Conservation (phyloP, 2,888 invertebrate genomes). For the Seira sanloemensis region DNA sequence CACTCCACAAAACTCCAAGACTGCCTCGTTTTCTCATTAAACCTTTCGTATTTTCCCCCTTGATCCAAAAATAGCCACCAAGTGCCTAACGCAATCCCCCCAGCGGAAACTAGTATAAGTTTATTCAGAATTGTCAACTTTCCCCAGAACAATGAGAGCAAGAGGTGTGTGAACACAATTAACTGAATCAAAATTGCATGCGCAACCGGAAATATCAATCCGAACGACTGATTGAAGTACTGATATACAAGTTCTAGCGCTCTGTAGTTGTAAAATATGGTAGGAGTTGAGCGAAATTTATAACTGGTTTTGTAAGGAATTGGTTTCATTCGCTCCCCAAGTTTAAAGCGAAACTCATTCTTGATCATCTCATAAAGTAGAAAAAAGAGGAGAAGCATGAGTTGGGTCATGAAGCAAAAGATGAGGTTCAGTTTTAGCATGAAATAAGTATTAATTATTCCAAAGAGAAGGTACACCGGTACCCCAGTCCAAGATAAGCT, state of each 20-base stretch:
- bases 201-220: background rate
- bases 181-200: background rate
- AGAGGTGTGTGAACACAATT: background rate
- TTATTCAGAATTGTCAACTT: background rate
- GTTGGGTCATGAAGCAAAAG: background rate
- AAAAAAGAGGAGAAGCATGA: too few species aligned
- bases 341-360: background rate
- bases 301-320: background rate
- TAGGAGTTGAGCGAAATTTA: background rate
- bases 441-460: background rate
- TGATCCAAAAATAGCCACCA: background rate
- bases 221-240: background rate
- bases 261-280: background rate
- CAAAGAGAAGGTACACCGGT: background rate
- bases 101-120: background rate
- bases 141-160: background rate
- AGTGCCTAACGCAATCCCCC: background rate
- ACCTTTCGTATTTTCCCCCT: background rate
- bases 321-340: background rate
- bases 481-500: background rate
- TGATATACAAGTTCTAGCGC: background rate
- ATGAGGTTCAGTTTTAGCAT: background rate
- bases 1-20: background rate
- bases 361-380: background rate
- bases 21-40: background rate